phyloP scores from a whole-genome alignment of 2,797 vertebrate species.

The Tachyglossus aculeatus region DNA sequence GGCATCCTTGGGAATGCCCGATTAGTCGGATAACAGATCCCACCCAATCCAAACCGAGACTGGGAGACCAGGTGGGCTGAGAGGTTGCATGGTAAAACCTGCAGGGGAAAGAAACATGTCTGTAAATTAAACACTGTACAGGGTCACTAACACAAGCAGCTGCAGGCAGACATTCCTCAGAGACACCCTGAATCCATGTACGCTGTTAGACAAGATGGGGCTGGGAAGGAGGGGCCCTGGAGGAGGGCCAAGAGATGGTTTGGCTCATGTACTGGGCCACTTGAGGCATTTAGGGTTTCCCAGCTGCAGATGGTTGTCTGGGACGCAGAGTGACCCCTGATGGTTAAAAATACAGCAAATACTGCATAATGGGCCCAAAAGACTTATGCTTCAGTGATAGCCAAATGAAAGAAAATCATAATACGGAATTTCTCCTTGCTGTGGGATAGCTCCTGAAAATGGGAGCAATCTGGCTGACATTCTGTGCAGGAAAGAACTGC shows the following conservation, averaged over 20 bases:
- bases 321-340: constrained; percentile 72
- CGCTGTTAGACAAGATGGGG: constrained; percentile 22
- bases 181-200: constrained; percentile 41
- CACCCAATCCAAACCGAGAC: background rate
- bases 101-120: background rate
- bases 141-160: background rate
- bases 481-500: no score
- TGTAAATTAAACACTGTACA: background rate
- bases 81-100: no score
- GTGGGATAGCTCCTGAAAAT: background rate
- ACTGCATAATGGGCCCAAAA: constrained; percentile 54
- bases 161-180: background rate
- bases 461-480: no score
- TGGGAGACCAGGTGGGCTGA: background rate
- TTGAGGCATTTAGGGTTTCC: constrained; percentile 64
- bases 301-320: constrained; percentile 72
- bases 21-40: background rate
- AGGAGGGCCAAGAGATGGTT: constrained; percentile 22
- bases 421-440: accelerated
- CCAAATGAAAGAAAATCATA: constrained; percentile 54
- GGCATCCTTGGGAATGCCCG: background rate
- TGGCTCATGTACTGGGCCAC: constrained; percentile 12
- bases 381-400: constrained; percentile 49
- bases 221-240: constrained; percentile 21
- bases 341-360: constrained; percentile 71